Evolutionary conservation across 1,140 invertebrate species (phyloP), one percentile per base, ranked within the genome.

Genomic region (Euwallacea fornicatus): DNA sequence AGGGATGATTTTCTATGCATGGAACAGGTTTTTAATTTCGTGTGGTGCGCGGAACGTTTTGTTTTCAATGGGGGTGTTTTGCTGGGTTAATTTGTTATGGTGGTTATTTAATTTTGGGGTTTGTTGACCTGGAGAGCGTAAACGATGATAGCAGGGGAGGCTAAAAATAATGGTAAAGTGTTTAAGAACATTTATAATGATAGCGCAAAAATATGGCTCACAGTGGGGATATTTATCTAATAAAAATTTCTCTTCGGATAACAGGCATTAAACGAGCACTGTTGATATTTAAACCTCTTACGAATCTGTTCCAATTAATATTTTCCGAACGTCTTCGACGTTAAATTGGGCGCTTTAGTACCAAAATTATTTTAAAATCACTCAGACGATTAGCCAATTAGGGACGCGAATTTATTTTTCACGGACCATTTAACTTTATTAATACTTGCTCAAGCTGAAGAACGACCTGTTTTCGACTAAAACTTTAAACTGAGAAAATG

Each of bases 391-490:
- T 65, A 64, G 69, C 69, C 69, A 70, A 70, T 70, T 70, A 70
- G 69, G 61, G 43, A 60, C 8, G 69, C 16, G 69, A 70, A 70
- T 70, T 70, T 70, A 70, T 70, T 70, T 70, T 70, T 70, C 55
- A 55, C 69, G 43, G 42, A 15, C 62, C 69, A 70, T 70, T 70
- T 70, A 43, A 59, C 69, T 70, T 70, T 63, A 70, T 63, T 62
- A 62, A 70, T 65, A 70, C 60, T 70, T 63, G 55, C 42, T 58
- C 13, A 41, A 63, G 69, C 50, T 41, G 59, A 69, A 69, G 62
- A 69, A 70, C 59, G 69, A 58, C 50, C 60, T 65, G 69, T 65
- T 70, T 70, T 70, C 47, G 13, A 7, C 7, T 53, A 9, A 62
- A 64, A 65, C 54, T 42, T 69, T 69, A 50, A 50, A 33, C 21